A percentile compares a stretch with the other conserved stretches of the same genome.
Conservation (phyloP, 1,140 invertebrate genomes). For the Drosophila navojoa region DNA sequence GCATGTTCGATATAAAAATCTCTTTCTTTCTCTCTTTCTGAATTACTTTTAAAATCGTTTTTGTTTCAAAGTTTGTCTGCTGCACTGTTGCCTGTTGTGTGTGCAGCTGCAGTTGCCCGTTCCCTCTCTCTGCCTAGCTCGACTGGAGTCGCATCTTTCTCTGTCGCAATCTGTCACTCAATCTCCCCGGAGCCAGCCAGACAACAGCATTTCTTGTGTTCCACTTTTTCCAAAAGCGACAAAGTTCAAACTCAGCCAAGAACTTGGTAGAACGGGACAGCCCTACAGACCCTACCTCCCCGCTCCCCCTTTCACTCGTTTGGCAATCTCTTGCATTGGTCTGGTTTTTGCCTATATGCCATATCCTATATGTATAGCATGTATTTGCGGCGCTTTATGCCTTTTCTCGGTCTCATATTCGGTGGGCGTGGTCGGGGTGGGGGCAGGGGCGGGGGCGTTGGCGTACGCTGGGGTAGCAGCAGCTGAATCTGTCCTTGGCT, state of each 20-base stretch:
- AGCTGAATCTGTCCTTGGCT: constrained; percentile 42
- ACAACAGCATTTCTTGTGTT: constrained; percentile 63
- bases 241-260: constrained; percentile 49
- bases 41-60: constrained; percentile 79
- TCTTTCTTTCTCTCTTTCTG: constrained; percentile 56
- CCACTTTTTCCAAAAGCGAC: constrained; percentile 46
- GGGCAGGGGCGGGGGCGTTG: too few relatives aligned
- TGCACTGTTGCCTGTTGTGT: constrained; percentile 6
- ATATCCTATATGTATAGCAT: constrained; percentile 18
- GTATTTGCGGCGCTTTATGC: constrained; percentile 16
- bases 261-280: constrained; percentile 18
- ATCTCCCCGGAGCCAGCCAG: constrained; percentile 64
- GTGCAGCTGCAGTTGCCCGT: constrained; percentile 22
- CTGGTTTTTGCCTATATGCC: constrained; percentile 19
- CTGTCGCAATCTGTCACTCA: constrained; percentile 69
- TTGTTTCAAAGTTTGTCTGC: constrained; percentile 63
- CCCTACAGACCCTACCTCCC: too few relatives aligned
- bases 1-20: constrained; percentile 55
- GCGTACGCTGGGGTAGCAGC: too few relatives aligned
- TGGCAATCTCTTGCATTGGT: neutral
- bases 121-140: neutral
- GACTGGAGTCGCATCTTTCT: neutral
- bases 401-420: constrained; percentile 32
- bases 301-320: neutral
- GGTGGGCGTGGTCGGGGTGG: neutral